Conservation (phyloP, 2,888 invertebrate species). For the Patella ulyssiponensis region DNA sequence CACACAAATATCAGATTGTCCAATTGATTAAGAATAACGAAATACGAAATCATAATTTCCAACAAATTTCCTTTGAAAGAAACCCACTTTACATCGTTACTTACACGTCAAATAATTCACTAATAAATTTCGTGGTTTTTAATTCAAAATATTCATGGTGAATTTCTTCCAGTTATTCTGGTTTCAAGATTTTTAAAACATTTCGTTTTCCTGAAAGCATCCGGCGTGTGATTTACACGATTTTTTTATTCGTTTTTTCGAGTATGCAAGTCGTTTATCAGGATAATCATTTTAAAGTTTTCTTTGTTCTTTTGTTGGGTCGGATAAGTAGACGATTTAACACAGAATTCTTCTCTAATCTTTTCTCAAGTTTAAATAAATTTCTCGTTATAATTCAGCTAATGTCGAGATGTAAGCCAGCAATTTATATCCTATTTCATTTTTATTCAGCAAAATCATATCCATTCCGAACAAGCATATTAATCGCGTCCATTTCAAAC, state of each 20-base stretch:
- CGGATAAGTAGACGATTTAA: too few relatives aligned
- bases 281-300: not conserved
- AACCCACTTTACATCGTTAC: not conserved
- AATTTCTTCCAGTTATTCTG: constrained; percentile 2
- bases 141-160: constrained; percentile 9
- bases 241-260: not conserved
- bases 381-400: too few relatives aligned
- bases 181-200: not conserved
- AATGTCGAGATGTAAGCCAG: too few relatives aligned
- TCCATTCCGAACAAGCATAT: too few relatives aligned
- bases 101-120: not conserved
- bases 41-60: constrained; percentile 3
- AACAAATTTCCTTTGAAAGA: constrained; percentile 5
- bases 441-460: too few relatives aligned
- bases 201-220: not conserved
- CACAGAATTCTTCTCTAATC: too few relatives aligned
- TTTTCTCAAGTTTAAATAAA: too few relatives aligned
- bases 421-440: too few relatives aligned
- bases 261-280: constrained; percentile 3
- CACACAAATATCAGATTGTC: constrained; percentile 3
- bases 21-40: not conserved
- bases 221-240: not conserved
- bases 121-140: constrained; percentile 4
- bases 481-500: too few relatives aligned
- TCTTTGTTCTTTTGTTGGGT: not conserved